Evolutionary conservation across 2,113 vertebrate species (phyloP).

Genomic region (Mobula hypostoma): DNA sequence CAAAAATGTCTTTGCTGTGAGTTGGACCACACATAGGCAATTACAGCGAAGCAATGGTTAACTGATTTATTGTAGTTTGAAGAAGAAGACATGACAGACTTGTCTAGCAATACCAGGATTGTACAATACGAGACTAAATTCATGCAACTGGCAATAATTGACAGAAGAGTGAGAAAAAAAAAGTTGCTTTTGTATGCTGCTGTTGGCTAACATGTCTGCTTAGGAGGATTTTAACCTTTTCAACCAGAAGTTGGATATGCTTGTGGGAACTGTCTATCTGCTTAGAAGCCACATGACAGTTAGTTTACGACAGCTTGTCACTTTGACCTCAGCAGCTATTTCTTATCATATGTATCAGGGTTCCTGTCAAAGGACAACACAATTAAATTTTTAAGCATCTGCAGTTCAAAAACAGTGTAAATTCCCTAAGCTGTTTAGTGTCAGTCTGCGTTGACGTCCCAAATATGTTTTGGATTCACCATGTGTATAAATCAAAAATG

Average conservation of each 20-base stretch:
- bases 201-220: constrained; percentile 43
- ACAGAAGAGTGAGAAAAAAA: constrained; percentile 22
- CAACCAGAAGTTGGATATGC: constrained; percentile 41
- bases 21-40: constrained; percentile 22
- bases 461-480: constrained; percentile 38
- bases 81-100: constrained; percentile 24
- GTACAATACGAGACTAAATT: constrained; percentile 26
- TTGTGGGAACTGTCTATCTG: constrained; percentile 34
- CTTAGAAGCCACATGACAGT: constrained; percentile 31
- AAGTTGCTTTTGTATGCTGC: constrained; percentile 36
- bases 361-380: constrained; percentile 42
- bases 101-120: not conserved
- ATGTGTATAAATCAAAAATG: constrained; percentile 37
- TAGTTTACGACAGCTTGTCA: constrained; percentile 34
- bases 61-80: constrained; percentile 28
- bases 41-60: not conserved
- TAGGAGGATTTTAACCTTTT: constrained; percentile 48
- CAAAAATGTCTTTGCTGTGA: not conserved
- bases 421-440: constrained; percentile 31
- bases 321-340: constrained; percentile 40
- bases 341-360: constrained; percentile 5
- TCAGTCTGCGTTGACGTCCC: constrained; percentile 36
- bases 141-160: constrained; percentile 36
- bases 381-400: constrained; percentile 40
- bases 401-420: constrained; percentile 36